Evolutionary conservation across 2,113 vertebrate genomes (phyloP).

Genomic region (Trichomycterus rosablanca): DNA sequence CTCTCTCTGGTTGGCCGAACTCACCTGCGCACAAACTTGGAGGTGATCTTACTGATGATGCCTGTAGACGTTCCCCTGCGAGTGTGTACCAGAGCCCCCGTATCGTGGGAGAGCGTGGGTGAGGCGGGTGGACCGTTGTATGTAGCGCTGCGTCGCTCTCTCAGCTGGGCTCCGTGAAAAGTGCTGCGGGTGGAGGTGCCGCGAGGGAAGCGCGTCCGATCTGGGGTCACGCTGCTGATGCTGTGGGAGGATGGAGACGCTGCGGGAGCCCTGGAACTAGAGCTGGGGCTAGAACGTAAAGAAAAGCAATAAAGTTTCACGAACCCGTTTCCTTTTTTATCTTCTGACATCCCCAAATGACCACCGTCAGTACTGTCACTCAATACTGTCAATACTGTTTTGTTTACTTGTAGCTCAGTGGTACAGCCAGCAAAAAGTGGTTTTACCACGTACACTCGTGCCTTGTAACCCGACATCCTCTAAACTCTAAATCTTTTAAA

Average conservation of each 20-base stretch:
- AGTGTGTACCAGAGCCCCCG: constrained; percentile 66
- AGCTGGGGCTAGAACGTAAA: background rate
- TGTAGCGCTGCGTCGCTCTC: constrained; percentile 89
- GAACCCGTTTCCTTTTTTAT: no score
- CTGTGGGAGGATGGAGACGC: constrained; percentile 79
- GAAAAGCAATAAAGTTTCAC: no score
- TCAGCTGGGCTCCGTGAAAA: constrained; percentile 93
- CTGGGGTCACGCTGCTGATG: constrained; percentile 75
- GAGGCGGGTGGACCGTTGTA: constrained; percentile 76
- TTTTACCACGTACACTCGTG: no score
- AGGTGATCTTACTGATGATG: constrained; percentile 49
- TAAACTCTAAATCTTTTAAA: no score
- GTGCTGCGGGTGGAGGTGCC: constrained; percentile 95
- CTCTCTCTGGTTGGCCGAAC: no score
- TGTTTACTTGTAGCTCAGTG: no score
- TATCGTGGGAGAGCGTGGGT: constrained; percentile 13
- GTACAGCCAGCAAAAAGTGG: no score
- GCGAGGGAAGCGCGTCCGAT: constrained; percentile 90
- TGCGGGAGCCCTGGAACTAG: constrained; percentile 60
- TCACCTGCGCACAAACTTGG: constrained; percentile 49
- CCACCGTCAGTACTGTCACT: no score
- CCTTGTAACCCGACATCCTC: no score
- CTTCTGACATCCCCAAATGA: no score
- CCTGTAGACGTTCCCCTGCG: constrained; percentile 38
- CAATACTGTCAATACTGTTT: no score